A percentile compares a stretch with the other conserved stretches of the same genome.
Conservation (phyloP, 2,797 vertebrate genomes). For the Smutsia gigantea region DNA sequence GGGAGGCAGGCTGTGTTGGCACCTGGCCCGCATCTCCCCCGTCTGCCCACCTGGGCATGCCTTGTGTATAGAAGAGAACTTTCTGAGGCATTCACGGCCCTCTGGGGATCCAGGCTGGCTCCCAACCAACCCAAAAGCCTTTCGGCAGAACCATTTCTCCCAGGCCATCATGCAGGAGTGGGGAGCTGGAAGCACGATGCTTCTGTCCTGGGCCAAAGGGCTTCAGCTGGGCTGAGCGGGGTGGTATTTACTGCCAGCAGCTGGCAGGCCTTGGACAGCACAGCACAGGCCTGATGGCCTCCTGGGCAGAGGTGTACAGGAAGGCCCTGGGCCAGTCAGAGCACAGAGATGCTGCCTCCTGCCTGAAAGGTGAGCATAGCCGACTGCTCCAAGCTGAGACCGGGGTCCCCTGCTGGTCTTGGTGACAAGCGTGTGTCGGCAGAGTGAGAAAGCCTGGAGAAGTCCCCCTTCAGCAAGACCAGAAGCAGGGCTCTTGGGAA, state of each 20-base stretch:
- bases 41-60: neutral
- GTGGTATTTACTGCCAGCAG: neutral
- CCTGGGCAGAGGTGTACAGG: too few species aligned
- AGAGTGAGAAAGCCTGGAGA: neutral
- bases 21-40: rapidly evolving
- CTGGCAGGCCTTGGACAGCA: neutral
- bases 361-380: neutral
- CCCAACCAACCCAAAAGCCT: neutral
- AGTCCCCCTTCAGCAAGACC: neutral
- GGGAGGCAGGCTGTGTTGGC: neutral
- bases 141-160: neutral
- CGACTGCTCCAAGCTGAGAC: neutral
- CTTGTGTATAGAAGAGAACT: neutral
- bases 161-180: neutral
- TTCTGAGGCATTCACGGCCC: neutral
- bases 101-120: neutral
- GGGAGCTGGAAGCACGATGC: neutral
- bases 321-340: neutral
- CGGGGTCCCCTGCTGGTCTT: neutral
- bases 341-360: neutral
- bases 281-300: neutral
- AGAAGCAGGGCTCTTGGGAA: neutral
- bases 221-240: neutral
- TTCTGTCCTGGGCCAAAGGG: neutral
- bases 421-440: neutral